Conservation (phyloP, 1,140 invertebrate genomes). For the Drosophila eugracilis region DNA sequence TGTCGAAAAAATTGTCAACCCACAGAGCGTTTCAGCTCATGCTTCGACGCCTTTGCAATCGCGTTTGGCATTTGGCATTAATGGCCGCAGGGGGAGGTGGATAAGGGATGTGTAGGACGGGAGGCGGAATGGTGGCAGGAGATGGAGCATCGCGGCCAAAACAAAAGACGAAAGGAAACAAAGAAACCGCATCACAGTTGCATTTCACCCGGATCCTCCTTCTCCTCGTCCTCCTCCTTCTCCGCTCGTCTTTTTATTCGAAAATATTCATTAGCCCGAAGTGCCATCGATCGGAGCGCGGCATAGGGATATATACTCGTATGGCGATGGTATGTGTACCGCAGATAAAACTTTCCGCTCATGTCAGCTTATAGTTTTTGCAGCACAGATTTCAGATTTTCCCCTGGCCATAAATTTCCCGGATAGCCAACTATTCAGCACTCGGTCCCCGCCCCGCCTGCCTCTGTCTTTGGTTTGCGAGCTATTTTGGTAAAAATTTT, state of each 20-base stretch:
- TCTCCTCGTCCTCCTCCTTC: constrained; percentile 12
- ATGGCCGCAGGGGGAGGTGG: constrained; percentile 37
- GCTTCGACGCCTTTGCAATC: constrained; percentile 79
- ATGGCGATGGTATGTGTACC: constrained; percentile 2
- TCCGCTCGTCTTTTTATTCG: constrained; percentile 25
- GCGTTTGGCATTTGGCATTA: constrained; percentile 75
- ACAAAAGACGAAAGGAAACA: constrained; percentile 60
- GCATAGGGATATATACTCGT: not conserved
- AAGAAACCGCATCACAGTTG: constrained; percentile 65
- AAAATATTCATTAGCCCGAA: constrained; percentile 76
- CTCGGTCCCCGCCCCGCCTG: constrained; percentile 22
- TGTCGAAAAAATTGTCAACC: constrained; percentile 53
- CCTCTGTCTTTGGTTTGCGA: constrained; percentile 7
- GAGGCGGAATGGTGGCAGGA: not conserved
- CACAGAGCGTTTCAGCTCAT: constrained; percentile 66
- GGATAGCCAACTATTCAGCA: constrained; percentile 71
- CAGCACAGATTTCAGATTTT: constrained; percentile 61
- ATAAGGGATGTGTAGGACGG: not conserved
- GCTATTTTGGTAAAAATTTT: constrained; percentile 79
- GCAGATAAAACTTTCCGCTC: constrained; percentile 60
- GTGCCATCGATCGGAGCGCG: constrained; percentile 50
- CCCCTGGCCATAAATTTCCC: constrained; percentile 69
- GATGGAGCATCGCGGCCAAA: constrained; percentile 23
- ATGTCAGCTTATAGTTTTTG: constrained; percentile 74
- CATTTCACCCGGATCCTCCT: constrained; percentile 38